Base-by-base conservation (phyloP, 1,140 invertebrate species). In the Aphis craccivora region DNA sequence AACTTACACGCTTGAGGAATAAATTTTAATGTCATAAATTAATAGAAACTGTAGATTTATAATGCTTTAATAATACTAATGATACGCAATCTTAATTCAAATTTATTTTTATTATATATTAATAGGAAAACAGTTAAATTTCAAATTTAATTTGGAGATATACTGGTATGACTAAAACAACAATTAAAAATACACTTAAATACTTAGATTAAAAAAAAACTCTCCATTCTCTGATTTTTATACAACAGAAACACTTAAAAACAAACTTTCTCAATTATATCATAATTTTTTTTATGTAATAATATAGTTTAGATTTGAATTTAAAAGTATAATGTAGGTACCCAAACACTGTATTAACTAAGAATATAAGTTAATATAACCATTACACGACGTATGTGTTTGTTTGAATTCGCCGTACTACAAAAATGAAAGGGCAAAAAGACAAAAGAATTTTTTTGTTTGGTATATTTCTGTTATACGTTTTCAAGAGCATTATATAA, bases 401-500 rank as follows among this genome's bases (percentile, higher is more conserved):
- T 37, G 23, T 55, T 89, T 89, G 51, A 89, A 14, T 89, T 55
- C 35, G 22, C 51, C 35, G 35, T 55, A 89, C 23, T 37, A 55
- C 35, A 23, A 89, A 89, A 89, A 89, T 55, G 53, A 53, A 53
- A 89, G 48, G 5, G 48, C 53, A 89, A 53, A 53, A 88, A n/a
- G 7, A 89, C 48, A 55, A 55, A 55, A 25, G 35, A 53, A 53
- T 55, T 40, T 89, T 89, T 89, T 88, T 53, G 87, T 51, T 88
- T 88, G 7, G 18, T 89, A 37, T 37, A 55, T 55, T 89, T 37
- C 48, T 55, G 35, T 22, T 55, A 5, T 51, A 14, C 48, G 18
- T 89, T 89, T 51, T 55, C 43, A 89, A 40, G 22, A 35, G 60
- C 60, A 25, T 22, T 89, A 55, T 89, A 89, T 89, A 55, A 89